These are phyloP conservation scores for Troglohyphantes excavatus DNA, from an alignment of 2,888 invertebrate genomes.

Conservation along the genomic window DNA sequence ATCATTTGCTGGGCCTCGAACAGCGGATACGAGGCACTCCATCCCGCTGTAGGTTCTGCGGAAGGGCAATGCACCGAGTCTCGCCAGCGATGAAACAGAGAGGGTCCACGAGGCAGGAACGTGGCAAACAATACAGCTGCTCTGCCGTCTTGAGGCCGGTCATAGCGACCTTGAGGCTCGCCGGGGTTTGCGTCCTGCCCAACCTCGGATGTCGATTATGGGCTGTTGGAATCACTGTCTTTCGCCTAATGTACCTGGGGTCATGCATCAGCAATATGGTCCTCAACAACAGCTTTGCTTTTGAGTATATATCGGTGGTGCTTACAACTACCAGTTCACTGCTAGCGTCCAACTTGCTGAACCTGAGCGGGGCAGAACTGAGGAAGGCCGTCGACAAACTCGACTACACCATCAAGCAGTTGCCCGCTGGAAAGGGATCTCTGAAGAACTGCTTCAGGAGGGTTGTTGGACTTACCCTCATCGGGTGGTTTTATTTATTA, in stretches of 20 bases:
- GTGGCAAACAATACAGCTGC: slow-evolving; percentile 59
- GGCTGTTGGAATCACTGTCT: slow-evolving; percentile 55
- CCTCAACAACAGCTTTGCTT: slow-evolving; percentile 67
- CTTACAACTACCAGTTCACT: slow-evolving; percentile 65
- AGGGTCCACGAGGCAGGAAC: slow-evolving; percentile 7
- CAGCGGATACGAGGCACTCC: slow-evolving; percentile 25
- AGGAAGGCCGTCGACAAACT: slow-evolving; percentile 57
- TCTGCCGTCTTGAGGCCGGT: slow-evolving; percentile 63
- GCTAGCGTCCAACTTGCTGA: slow-evolving; percentile 60
- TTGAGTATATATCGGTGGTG: slow-evolving; percentile 76
- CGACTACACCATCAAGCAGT: slow-evolving; percentile 67
- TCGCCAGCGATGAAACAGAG: slow-evolving; percentile 50
- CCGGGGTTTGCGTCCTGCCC: slow-evolving; percentile 62
- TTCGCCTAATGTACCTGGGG: slow-evolving; percentile 65
- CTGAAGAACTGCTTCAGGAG: slow-evolving; percentile 49
- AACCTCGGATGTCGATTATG: slow-evolving; percentile 60
- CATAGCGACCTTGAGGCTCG: slow-evolving; percentile 47
- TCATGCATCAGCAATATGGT: slow-evolving; percentile 68
- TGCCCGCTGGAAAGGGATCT: slow-evolving; percentile 52
- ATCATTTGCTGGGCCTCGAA: slow-evolving; percentile 69
- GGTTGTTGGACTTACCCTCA: slow-evolving; percentile 52
- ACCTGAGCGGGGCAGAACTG: slow-evolving; percentile 40
- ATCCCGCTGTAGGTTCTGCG: slow-evolving; percentile 45
- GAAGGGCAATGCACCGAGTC: slow-evolving; percentile 49
- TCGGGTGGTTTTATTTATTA: slow-evolving; percentile 71